A percentile compares a stretch with the other conserved stretches of the same genome.
Conservation (phyloP, 2,888 invertebrate genomes). For the Plagodis pulveraria region DNA sequence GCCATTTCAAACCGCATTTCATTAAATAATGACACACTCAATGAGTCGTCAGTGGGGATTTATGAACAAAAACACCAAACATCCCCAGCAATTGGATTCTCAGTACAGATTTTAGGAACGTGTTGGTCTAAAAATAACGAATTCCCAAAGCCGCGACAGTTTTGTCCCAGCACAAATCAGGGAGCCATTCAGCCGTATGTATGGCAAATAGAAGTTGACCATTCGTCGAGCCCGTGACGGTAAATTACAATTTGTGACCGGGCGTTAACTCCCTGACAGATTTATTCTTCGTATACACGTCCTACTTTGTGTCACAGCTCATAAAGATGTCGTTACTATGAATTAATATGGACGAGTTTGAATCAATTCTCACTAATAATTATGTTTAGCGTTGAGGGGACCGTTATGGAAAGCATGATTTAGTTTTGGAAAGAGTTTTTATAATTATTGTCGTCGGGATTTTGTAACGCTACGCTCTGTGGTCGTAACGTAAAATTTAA, state of each 20-base stretch:
- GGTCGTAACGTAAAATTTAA: constrained; percentile 11
- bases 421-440: constrained; percentile 37
- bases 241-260: constrained; percentile 79
- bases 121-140: constrained; percentile 9
- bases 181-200: constrained; percentile 24
- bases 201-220: constrained; percentile 42
- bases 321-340: constrained; percentile 77
- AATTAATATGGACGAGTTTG: constrained; percentile 69
- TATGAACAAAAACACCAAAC: no score
- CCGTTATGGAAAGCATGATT: constrained; percentile 40
- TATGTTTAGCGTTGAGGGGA: constrained; percentile 46
- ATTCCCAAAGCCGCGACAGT: constrained; percentile 19
- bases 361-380: constrained; percentile 68
- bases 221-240: constrained; percentile 62
- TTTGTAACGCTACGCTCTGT: constrained; percentile 15
- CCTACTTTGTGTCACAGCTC: constrained; percentile 77
- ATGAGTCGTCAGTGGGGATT: no score
- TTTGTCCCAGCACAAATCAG: constrained; percentile 23
- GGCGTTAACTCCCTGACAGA: constrained; percentile 74
- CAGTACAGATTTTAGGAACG: not conserved
- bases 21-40: no score
- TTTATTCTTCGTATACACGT: constrained; percentile 75
- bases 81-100: no score
- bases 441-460: constrained; percentile 17
- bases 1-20: no score